Evolutionary conservation across 2,888 invertebrate genomes (phyloP).

Genomic region (Tuta absoluta): DNA sequence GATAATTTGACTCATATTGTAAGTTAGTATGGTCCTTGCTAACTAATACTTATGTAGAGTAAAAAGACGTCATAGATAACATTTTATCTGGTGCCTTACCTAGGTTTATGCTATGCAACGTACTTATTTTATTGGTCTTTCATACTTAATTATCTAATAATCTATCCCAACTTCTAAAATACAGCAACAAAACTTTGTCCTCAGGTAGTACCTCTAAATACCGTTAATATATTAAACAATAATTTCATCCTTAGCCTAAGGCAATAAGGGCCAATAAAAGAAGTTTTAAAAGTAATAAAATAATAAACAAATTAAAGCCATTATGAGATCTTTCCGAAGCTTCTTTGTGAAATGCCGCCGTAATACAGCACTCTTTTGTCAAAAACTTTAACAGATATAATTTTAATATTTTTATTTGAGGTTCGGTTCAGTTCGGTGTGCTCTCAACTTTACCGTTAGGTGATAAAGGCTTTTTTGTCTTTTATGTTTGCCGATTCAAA

Average conservation of each 20-base stretch:
- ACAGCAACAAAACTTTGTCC: not conserved
- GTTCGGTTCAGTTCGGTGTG: slow-evolving; percentile 39
- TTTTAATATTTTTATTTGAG: slow-evolving; percentile 49
- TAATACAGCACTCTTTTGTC: slow-evolving; percentile 36
- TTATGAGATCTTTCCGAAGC: slow-evolving; percentile 61
- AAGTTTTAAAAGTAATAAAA: slow-evolving; percentile 16
- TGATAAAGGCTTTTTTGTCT: slow-evolving; percentile 24
- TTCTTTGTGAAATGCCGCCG: slow-evolving; percentile 57
- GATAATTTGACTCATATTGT: no score
- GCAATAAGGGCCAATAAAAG: slow-evolving; percentile 8
- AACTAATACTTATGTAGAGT: no score
- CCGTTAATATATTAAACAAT: not conserved
- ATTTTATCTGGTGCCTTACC: no score
- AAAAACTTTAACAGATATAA: slow-evolving; percentile 43
- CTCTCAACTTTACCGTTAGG: slow-evolving; percentile 47
- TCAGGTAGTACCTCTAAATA: not conserved
- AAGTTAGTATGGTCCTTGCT: no score
- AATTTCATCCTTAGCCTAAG: not conserved
- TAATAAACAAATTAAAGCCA: slow-evolving; percentile 43
- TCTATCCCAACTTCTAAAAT: not conserved
- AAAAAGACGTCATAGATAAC: no score
- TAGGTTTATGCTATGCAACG: no score
- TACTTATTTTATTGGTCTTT: no score
- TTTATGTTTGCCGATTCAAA: slow-evolving; percentile 13
- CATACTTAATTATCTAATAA: not conserved